Conservation (phyloP, 2,797 vertebrate species). For the Gouania willdenowi region DNA sequence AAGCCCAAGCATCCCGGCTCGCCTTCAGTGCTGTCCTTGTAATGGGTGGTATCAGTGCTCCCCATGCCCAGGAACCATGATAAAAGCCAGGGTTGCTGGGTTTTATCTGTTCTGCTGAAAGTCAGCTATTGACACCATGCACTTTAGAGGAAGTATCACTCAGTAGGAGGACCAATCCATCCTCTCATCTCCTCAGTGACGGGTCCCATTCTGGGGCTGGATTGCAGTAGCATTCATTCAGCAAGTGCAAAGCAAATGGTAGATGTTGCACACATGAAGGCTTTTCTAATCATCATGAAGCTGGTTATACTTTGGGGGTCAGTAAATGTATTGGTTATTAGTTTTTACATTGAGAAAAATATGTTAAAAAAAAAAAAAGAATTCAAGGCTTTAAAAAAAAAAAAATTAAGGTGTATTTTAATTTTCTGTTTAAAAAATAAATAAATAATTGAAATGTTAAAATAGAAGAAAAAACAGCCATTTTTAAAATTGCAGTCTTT, state of each 20-base stretch:
- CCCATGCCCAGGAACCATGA: constrained; percentile 56
- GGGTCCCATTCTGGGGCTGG: constrained; percentile 6
- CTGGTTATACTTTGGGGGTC: no score
- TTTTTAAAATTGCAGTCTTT: no score
- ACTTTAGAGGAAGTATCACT: constrained; percentile 82
- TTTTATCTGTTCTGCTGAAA: constrained; percentile 80
- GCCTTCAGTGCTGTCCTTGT: constrained; percentile 73
- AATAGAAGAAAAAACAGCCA: no score
- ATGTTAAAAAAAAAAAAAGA: no score
- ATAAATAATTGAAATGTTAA: no score
- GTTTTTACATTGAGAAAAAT: neutral
- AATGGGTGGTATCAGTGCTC: constrained; percentile 73
- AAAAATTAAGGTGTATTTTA: no score
- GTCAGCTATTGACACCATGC: constrained; percentile 78
- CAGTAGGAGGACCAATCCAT: constrained; percentile 60
- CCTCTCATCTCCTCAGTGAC: constrained; percentile 54
- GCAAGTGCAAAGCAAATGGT: neutral
- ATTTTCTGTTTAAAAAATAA: no score
- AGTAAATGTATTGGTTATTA: no score
- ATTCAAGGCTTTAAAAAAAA: no score
- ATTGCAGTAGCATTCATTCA: constrained; percentile 1
- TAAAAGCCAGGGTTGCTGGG: constrained; percentile 69
- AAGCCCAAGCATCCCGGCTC: constrained; percentile 66
- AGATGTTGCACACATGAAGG: neutral
- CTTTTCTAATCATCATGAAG: neutral